A percentile compares a stretch with the other conserved stretches of the same genome.
Evolutionary conservation across 1,140 invertebrate genomes (phyloP).

Genomic region (Ceratosolen solmsi): DNA sequence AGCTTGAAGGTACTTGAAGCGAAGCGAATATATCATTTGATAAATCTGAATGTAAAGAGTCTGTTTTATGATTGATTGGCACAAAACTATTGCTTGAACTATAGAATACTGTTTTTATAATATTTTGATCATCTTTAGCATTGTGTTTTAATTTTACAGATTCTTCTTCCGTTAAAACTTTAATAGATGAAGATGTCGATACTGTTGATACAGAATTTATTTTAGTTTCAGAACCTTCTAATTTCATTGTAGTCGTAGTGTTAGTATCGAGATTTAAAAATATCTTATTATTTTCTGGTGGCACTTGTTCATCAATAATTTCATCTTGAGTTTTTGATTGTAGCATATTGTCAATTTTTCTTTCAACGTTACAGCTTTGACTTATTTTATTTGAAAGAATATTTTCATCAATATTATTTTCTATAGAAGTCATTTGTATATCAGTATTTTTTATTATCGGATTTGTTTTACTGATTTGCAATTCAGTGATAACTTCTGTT

Average conservation of each 20-base stretch:
- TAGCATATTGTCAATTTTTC: conserved; percentile 63
- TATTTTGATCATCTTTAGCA: conserved; percentile 63
- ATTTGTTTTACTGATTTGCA: conserved; percentile 36
- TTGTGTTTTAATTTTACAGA: conserved; percentile 56
- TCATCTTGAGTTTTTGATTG: conserved; percentile 56
- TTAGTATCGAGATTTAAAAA: conserved; percentile 71
- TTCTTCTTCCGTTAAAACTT: conserved; percentile 35
- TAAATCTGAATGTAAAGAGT: conserved; percentile 78
- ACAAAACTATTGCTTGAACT: conserved; percentile 70
- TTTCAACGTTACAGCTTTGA: conserved; percentile 62
- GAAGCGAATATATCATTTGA: conserved; percentile 83
- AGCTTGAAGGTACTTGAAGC: conserved; percentile 77
- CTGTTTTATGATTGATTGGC: conserved; percentile 75
- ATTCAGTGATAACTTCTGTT: conserved; percentile 51
- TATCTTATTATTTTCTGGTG: conserved; percentile 66
- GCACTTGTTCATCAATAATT: conserved; percentile 53
- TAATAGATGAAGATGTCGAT: conserved; percentile 10
- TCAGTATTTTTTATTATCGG: conserved; percentile 3
- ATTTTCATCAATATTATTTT: conserved; percentile 52
- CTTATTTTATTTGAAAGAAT: conserved; percentile 53
- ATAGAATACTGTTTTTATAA: conserved; percentile 71
- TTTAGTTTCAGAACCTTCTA: conserved; percentile 54
- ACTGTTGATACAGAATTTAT: conserved; percentile 23
- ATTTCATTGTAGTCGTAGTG: conserved; percentile 69
- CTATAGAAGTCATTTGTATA: conserved; percentile 24